Percentiles rank a stretch among this genome's conserved stretches.
Conservation (phyloP, 2,113 vertebrate species). For the Pionites leucogaster region DNA sequence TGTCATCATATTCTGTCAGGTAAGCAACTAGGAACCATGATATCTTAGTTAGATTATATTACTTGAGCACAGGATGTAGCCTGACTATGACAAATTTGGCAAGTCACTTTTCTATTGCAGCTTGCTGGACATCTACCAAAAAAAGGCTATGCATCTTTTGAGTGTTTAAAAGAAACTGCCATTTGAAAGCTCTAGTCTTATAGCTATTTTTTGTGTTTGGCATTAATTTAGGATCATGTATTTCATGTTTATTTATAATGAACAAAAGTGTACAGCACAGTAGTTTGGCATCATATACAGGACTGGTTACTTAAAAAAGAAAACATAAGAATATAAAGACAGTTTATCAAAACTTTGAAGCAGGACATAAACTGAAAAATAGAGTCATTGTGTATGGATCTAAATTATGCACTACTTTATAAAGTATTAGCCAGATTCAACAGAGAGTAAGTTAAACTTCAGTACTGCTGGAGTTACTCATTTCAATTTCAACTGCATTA, state of each 20-base stretch:
- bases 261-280: background rate
- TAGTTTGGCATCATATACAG: background rate
- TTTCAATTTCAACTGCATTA: background rate
- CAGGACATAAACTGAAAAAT: background rate
- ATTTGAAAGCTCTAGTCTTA: background rate
- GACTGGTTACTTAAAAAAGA: background rate
- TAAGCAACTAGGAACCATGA: background rate
- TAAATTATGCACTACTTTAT: background rate
- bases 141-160: background rate
- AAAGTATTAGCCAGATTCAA: background rate
- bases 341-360: background rate
- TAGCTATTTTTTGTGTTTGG: background rate
- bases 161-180: background rate
- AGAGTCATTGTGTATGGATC: background rate
- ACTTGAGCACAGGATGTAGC: background rate
- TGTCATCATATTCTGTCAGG: background rate
- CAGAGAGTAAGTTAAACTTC: background rate
- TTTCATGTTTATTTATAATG: background rate
- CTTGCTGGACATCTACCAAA: background rate
- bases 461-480: background rate
- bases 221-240: background rate
- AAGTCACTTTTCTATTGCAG: background rate
- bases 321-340: background rate
- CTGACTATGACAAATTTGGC: background rate
- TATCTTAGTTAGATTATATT: background rate